Conservation (phyloP, 1,140 invertebrate species). For the Platyura marginata region DNA sequence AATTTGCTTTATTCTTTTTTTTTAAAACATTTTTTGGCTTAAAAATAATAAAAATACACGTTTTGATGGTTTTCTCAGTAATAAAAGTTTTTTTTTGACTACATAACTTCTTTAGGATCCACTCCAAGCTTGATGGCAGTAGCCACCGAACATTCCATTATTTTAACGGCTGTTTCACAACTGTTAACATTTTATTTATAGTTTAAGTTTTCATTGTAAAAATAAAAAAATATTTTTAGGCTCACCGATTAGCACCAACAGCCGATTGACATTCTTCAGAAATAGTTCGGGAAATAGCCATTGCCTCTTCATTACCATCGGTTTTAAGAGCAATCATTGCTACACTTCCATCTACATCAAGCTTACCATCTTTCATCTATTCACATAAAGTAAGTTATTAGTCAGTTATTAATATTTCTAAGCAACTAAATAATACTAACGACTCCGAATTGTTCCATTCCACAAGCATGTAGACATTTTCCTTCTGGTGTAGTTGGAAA, state of each 20-base stretch:
- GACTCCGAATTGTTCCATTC: background rate
- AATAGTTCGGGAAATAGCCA: background rate
- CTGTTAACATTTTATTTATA: no score
- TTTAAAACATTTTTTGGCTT: no score
- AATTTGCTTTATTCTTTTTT: no score
- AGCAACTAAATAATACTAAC: background rate
- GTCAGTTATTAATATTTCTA: background rate
- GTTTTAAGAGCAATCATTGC: background rate
- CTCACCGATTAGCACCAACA: background rate
- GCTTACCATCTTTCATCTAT: background rate
- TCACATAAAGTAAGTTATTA: background rate
- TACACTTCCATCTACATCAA: background rate
- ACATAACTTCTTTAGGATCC: no score
- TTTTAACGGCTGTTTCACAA: no score
- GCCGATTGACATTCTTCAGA: background rate
- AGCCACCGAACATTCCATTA: no score
- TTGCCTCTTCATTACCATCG: background rate
- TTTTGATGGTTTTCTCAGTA: no score
- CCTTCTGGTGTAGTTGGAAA: constrained; percentile 11
- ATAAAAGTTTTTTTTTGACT: no score
- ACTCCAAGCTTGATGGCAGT: no score
- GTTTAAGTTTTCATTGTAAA: no score
- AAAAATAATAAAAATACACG: no score
- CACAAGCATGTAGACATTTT: constrained; percentile 6
- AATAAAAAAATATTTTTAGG: no score